Evolutionary conservation across 2,113 vertebrate species (phyloP).

Genomic region (Grammomys surdaster): DNA sequence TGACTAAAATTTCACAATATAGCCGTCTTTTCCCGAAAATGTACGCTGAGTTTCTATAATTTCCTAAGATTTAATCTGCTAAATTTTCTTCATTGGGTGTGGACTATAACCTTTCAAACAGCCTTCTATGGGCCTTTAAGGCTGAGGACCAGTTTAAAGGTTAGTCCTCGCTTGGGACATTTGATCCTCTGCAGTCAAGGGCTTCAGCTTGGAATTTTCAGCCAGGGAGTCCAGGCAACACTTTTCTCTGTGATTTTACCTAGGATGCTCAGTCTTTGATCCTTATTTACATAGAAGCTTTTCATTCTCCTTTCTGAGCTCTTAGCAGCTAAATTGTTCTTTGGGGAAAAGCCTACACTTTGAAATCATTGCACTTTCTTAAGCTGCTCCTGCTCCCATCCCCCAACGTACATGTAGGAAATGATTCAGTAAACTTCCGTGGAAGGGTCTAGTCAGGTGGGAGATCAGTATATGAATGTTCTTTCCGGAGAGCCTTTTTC

Average conservation of each 20-base stretch:
- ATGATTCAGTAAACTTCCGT: slow-evolving; percentile 13
- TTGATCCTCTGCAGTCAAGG: slow-evolving; percentile 4
- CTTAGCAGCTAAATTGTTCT: slow-evolving; percentile 34
- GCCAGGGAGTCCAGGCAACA: background rate
- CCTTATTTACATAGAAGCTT: slow-evolving; percentile 48
- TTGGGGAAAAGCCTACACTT: slow-evolving; percentile 45
- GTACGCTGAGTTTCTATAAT: background rate
- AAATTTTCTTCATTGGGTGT: background rate
- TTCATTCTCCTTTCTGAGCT: slow-evolving; percentile 63
- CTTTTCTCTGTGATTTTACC: slow-evolving; percentile 1
- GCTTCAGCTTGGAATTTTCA: slow-evolving; percentile 40
- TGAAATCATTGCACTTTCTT: slow-evolving; percentile 39
- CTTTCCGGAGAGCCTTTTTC: background rate
- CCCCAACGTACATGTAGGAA: background rate
- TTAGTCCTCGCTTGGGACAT: background rate
- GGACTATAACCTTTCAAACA: background rate
- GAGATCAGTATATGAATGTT: slow-evolving; percentile 17
- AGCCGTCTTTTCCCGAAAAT: background rate
- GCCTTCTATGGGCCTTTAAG: background rate
- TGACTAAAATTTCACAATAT: background rate
- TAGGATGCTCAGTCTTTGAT: background rate
- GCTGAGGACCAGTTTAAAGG: background rate
- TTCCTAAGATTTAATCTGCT: slow-evolving; percentile 23
- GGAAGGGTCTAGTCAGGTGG: background rate
- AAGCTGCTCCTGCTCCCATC: background rate